Base-by-base conservation (phyloP, 2,113 vertebrate species). In the Phalacrocorax pelagicus region DNA sequence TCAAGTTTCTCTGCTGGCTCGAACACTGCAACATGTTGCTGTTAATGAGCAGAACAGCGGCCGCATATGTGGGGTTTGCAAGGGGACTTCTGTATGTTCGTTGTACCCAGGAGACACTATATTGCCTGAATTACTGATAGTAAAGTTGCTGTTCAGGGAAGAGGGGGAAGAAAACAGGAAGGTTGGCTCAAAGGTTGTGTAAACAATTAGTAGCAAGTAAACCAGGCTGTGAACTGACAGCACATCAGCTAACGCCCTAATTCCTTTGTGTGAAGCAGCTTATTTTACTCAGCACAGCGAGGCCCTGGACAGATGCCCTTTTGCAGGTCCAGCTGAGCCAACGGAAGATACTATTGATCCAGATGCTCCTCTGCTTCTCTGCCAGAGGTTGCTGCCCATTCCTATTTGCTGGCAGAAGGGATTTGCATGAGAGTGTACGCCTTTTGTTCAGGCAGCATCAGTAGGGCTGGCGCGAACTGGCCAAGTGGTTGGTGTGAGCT, bases 341-440 rank as follows among this genome's bases (percentile, higher is more conserved):
- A 17, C 2, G 3, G 61, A 52, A 62, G 70, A 22, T 59, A 47
- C 38, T 65, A 0, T 11, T 65, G 80, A 38, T 77, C n/a, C 62
- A 73, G 62, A 24, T 11, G 70, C 16, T 55, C 57, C 79, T 38
- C 38, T 4, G 34, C 73, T 74, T 23, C 46, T 49, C 65, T 81
- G 81, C 78, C 77, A 47, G 29, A 24, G 38, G 32, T 1, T 52
- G 81, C 69, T 81, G 78, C 32, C 49, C 6, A 3, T 32, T 57
- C 27, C 71, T 23, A 2, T 57, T 19, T 58, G 75, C 46, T 49
- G 61, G 61, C 67, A 70, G 29, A 59, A 83, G 17, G 34, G 40
- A 5, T 71, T 52, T 46, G 38, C 30, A 4, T 0, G 3, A 81
- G 32, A 42, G 9, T 0, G 0, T 16, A 4, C 2, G 4, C 15